These are phyloP conservation scores for Amphiprion ocellaris DNA, from an alignment of 2,113 vertebrate genomes.

Conservation along the genomic window DNA sequence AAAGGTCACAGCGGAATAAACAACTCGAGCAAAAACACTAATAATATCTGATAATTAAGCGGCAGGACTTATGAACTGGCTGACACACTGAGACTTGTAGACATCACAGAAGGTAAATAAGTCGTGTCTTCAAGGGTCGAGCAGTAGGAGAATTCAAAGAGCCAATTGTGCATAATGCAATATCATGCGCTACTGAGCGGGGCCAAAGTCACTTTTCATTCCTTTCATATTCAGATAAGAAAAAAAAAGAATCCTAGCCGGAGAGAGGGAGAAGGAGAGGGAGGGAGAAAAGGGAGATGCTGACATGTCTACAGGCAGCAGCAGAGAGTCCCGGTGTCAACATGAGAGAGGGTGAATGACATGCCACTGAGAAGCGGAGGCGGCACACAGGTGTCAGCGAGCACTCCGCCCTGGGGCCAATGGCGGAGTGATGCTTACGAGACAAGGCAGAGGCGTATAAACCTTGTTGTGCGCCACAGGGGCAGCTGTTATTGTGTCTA, in stretches of 20 bases:
- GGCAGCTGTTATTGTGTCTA: constrained; percentile 43
- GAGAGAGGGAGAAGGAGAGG: constrained; percentile 20
- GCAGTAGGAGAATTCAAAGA: constrained; percentile 30
- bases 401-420: constrained; percentile 69
- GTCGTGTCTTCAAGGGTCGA: constrained; percentile 28
- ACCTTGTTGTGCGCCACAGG: constrained; percentile 53
- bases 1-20: constrained; percentile 3
- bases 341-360: constrained; percentile 69
- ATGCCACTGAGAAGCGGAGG: constrained; percentile 59
- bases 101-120: constrained; percentile 46
- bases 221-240: constrained; percentile 65
- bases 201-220: constrained; percentile 48
- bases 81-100: neutral
- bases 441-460: constrained; percentile 71
- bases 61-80: neutral
- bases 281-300: constrained; percentile 35
- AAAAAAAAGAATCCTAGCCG: constrained; percentile 32
- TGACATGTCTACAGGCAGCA: constrained; percentile 66
- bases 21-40: constrained; percentile 1
- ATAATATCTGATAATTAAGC: constrained; percentile 19
- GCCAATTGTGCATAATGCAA: constrained; percentile 47
- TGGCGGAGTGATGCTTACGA: constrained; percentile 69
- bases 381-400: constrained; percentile 74
- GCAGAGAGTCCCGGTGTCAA: constrained; percentile 66
- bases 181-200: constrained; percentile 14